Evolutionary conservation across 2,797 vertebrate species (phyloP).

Genomic region (Eulemur coronatus): DNA sequence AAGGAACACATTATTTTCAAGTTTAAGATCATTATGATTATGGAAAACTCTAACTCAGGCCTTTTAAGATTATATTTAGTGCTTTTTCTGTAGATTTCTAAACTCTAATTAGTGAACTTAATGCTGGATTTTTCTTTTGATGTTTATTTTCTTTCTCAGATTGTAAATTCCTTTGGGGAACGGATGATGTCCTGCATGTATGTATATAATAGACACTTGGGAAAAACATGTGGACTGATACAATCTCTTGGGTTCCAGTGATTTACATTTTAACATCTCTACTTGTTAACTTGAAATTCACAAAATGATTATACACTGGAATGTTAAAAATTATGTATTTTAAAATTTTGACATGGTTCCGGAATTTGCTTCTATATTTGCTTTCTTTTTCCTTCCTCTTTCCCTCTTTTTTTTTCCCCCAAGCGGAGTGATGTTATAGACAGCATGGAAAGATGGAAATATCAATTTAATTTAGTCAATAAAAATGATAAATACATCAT

Average conservation of each 20-base stretch:
- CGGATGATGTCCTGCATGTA: neutral
- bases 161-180: neutral
- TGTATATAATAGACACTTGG: neutral
- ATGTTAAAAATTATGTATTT: neutral
- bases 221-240: neutral
- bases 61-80: neutral
- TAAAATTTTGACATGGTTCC: neutral
- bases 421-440: neutral
- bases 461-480: neutral
- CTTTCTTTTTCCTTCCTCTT: neutral
- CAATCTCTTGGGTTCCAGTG: neutral
- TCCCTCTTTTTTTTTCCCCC: neutral
- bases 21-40: neutral
- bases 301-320: neutral
- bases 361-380: neutral
- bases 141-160: slow-evolving; percentile 2
- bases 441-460: neutral
- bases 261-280: neutral
- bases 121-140: neutral
- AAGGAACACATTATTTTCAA: neutral
- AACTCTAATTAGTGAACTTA: neutral
- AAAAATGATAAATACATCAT: neutral
- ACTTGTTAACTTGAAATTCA: neutral
- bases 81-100: neutral
- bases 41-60: neutral